Percentiles rank a stretch among this genome's conserved stretches.
Evolutionary conservation across 1,140 invertebrate genomes (phyloP).

Genomic region (Aphelinus certus): DNA sequence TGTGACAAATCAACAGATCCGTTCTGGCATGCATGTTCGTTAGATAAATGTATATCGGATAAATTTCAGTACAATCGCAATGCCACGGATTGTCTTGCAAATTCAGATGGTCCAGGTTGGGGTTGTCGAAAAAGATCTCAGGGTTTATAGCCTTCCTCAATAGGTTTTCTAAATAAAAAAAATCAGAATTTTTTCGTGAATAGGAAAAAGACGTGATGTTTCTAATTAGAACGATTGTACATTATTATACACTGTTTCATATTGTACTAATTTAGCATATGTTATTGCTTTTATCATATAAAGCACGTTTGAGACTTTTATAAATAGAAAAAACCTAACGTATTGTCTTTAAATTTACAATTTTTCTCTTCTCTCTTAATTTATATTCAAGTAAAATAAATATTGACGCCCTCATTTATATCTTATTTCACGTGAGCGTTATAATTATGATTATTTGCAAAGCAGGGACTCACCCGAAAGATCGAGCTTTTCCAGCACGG

Average conservation of each 20-base stretch:
- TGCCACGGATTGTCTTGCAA: constrained; percentile 78
- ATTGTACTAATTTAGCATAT: too few species aligned
- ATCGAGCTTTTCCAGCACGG: constrained; percentile 51
- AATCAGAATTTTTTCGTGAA: constrained; percentile 3
- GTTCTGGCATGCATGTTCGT: constrained; percentile 69
- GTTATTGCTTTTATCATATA: too few species aligned
- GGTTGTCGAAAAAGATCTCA: constrained; percentile 70
- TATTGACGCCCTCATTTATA: too few species aligned
- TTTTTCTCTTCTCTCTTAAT: too few species aligned
- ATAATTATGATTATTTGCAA: too few species aligned
- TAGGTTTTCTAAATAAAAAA: constrained; percentile 68
- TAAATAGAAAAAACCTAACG: too few species aligned
- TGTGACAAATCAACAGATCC: constrained; percentile 67
- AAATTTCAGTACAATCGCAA: constrained; percentile 73
- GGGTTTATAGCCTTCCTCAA: constrained; percentile 70
- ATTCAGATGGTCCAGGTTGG: constrained; percentile 66
- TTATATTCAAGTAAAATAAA: too few species aligned
- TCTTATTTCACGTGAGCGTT: too few species aligned
- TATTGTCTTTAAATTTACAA: too few species aligned
- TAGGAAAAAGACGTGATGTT: too few species aligned
- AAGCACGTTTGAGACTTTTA: too few species aligned
- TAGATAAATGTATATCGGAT: constrained; percentile 70
- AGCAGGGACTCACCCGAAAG: constrained; percentile 49
- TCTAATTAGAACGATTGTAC: not conserved
- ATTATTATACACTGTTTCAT: too few species aligned